These are phyloP conservation scores for Gyps fulvus DNA, from an alignment of 2,113 vertebrate species.

Conservation along the genomic window DNA sequence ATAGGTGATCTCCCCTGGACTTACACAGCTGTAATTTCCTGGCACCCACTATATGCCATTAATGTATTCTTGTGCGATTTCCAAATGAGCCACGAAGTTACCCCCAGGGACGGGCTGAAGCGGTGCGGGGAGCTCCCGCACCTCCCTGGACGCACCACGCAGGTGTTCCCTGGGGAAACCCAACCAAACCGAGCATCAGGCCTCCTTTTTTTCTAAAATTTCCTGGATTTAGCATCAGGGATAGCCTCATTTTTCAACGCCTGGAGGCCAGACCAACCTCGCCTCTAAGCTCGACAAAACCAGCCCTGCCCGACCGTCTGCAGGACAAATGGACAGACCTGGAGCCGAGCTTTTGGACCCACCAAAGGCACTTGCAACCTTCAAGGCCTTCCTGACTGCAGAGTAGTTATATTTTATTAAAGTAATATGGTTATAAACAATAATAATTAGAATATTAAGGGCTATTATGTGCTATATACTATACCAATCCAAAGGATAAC, in stretches of 20 bases:
- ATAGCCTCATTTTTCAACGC: neutral
- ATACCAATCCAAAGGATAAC: neutral
- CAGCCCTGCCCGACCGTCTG: accelerated
- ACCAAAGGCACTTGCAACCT: neutral
- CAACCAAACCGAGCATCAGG: neutral
- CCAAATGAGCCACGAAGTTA: neutral
- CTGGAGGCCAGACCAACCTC: neutral
- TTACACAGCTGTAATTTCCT: too few species aligned
- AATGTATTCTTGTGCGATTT: neutral
- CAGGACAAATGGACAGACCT: neutral
- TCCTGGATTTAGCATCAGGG: neutral
- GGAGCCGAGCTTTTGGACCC: neutral
- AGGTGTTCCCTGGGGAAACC: neutral
- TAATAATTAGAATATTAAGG: neutral
- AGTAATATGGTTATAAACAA: neutral
- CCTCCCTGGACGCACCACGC: neutral
- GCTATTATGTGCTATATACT: neutral
- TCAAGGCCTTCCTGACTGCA: neutral
- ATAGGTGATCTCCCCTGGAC: neutral
- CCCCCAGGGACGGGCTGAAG: too few species aligned
- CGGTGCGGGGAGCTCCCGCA: neutral
- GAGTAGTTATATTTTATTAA: neutral
- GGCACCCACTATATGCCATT: accelerated
- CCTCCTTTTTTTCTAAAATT: too few species aligned
- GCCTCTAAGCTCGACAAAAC: neutral